Evolutionary conservation across 2,113 vertebrate genomes (phyloP).

Genomic region (Syngnathus typhle): DNA sequence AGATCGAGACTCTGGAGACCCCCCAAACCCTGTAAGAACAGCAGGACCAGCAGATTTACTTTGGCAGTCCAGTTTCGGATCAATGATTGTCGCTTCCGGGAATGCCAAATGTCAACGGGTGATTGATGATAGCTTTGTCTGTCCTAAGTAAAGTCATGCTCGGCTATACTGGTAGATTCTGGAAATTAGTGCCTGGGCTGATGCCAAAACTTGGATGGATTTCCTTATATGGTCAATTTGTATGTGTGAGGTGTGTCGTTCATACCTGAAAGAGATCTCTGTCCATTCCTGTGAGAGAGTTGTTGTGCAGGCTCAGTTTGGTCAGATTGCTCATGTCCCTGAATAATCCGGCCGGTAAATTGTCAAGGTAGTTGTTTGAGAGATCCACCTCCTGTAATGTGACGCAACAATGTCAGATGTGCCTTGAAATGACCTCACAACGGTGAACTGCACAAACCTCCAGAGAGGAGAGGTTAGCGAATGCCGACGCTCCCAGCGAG

Average conservation of each 20-base stretch:
- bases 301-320: constrained; percentile 86
- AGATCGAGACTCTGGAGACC: constrained; percentile 85
- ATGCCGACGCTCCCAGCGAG: constrained; percentile 75
- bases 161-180: not conserved
- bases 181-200: too few relatives aligned
- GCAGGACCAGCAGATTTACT: constrained; percentile 6
- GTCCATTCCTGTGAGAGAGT: constrained; percentile 89
- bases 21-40: constrained; percentile 62
- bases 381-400: constrained; percentile 77
- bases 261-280: constrained; percentile 79
- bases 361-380: constrained; percentile 96
- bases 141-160: not conserved
- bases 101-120: not conserved
- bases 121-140: not conserved
- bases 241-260: not conserved
- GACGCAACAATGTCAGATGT: not conserved
- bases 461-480: constrained; percentile 86
- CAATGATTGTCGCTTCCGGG: constrained; percentile 3
- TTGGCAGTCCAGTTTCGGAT: not conserved
- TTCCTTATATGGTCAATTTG: not conserved
- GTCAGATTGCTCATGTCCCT: constrained; percentile 85
- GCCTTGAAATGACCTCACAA: not conserved
- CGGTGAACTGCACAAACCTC: constrained; percentile 63
- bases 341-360: constrained; percentile 84
- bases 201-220: too few relatives aligned